phyloP scores from a whole-genome alignment of 1,140 invertebrate genomes.

The Drosophila obscura region DNA sequence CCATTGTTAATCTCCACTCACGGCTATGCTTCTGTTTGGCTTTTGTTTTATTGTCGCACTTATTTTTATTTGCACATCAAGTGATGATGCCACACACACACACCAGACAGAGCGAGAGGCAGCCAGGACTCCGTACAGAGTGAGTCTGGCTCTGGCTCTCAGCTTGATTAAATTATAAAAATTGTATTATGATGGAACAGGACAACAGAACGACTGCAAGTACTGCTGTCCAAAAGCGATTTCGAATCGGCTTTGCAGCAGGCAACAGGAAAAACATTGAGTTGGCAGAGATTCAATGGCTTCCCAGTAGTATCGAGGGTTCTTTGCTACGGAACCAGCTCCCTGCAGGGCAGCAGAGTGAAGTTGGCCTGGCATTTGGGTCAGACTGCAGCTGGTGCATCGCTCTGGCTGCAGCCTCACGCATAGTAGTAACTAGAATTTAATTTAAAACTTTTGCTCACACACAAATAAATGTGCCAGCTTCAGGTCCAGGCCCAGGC shows the following conservation, averaged over 20 bases:
- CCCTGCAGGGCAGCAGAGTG: slow-evolving; percentile 8
- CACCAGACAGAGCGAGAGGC: not conserved
- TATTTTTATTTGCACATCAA: slow-evolving; percentile 77
- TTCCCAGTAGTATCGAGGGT: slow-evolving; percentile 20
- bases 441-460: slow-evolving; percentile 72
- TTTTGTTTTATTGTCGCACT: slow-evolving; percentile 80
- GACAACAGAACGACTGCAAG: slow-evolving; percentile 9
- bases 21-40: slow-evolving; percentile 55
- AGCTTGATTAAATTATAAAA: slow-evolving; percentile 80
- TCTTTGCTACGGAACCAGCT: not conserved
- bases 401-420: slow-evolving; percentile 51
- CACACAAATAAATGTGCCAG: slow-evolving; percentile 63
- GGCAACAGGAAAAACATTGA: slow-evolving; percentile 1
- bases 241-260: slow-evolving; percentile 17
- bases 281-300: slow-evolving; percentile 35
- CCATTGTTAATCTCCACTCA: slow-evolving; percentile 67
- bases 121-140: slow-evolving; percentile 9
- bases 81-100: slow-evolving; percentile 26
- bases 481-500: slow-evolving; percentile 17
- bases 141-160: slow-evolving; percentile 36
- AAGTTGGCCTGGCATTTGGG: slow-evolving; percentile 69
- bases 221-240: slow-evolving; percentile 10
- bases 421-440: slow-evolving; percentile 58
- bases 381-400: slow-evolving; percentile 68
- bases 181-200: slow-evolving; percentile 69